Percentiles rank a stretch among this genome's conserved stretches.
Evolutionary conservation across 2,888 invertebrate species (phyloP).

Genomic region (Euzophera pinguis): DNA sequence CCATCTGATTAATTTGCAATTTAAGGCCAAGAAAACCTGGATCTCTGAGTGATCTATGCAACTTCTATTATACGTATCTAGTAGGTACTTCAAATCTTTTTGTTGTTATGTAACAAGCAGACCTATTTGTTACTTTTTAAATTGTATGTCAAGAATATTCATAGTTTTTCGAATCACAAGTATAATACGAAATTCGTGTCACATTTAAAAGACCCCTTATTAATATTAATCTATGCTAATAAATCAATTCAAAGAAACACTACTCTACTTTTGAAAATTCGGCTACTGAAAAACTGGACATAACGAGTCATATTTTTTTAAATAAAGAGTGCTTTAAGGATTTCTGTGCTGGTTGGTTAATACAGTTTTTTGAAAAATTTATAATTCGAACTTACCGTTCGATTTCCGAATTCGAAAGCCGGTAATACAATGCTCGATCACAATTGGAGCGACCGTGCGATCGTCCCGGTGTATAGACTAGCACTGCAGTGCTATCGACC

Average conservation of each 20-base stretch:
- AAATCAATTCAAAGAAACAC: neutral
- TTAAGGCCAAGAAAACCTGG: too few species aligned
- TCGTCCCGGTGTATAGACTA: slow-evolving; percentile 37
- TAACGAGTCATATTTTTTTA: too few species aligned
- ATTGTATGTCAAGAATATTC: neutral
- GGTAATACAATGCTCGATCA: slow-evolving; percentile 30
- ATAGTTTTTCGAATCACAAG: neutral
- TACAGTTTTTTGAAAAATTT: neutral
- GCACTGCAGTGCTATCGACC: slow-evolving; percentile 76
- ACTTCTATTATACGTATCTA: too few species aligned
- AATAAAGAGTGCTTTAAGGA: too few species aligned
- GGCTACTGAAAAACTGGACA: slow-evolving; percentile 1
- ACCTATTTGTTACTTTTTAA: too few species aligned
- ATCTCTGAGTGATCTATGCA: too few species aligned
- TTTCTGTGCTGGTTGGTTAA: neutral
- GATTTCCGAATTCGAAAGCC: slow-evolving; percentile 31
- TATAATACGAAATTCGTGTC: neutral
- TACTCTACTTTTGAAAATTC: neutral
- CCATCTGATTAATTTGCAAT: too few species aligned
- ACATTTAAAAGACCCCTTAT: neutral
- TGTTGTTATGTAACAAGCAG: too few species aligned
- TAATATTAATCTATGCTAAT: slow-evolving; percentile 7
- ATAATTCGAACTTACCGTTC: slow-evolving; percentile 31
- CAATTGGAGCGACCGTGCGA: slow-evolving; percentile 37
- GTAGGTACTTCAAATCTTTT: too few species aligned